Percentiles rank a stretch among this genome's conserved stretches.
Evolutionary conservation across 2,113 vertebrate genomes (phyloP).

Genomic region (Burhinus bistriatus): DNA sequence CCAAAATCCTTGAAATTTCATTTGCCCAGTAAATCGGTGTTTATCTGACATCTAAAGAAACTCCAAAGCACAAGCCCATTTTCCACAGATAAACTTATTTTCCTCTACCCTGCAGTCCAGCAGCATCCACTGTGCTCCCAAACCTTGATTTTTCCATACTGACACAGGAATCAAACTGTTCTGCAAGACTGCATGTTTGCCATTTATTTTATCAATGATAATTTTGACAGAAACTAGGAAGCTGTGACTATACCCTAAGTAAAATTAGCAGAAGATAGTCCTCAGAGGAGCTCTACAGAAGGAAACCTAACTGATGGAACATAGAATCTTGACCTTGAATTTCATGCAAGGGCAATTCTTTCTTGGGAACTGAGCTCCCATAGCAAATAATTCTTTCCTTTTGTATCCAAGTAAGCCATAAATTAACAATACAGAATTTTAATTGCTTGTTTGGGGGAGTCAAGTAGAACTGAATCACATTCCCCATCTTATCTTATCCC

Average conservation of each 20-base stretch:
- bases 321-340: conserved; percentile 17
- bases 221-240: conserved; percentile 42
- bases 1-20: not conserved
- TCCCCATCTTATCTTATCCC: not conserved
- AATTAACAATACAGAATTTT: conserved; percentile 11
- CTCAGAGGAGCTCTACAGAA: not conserved
- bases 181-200: not conserved
- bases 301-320: not conserved
- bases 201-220: conserved; percentile 14
- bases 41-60: not conserved
- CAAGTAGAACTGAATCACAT: not conserved
- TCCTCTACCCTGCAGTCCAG: not conserved
- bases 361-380: conserved; percentile 16
- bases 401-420: not conserved
- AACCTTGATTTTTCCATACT: not conserved
- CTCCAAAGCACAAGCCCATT: not conserved
- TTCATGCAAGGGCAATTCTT: conserved; percentile 3
- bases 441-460: conserved; percentile 4
- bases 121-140: not conserved
- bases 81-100: not conserved
- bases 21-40: not conserved
- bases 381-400: not conserved
- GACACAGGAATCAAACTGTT: not conserved
- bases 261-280: not conserved
- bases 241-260: not conserved